A percentile compares a stretch with the other conserved stretches of the same genome.
Conservation (phyloP, 2,888 invertebrate genomes). For the Phorcus lineatus region DNA sequence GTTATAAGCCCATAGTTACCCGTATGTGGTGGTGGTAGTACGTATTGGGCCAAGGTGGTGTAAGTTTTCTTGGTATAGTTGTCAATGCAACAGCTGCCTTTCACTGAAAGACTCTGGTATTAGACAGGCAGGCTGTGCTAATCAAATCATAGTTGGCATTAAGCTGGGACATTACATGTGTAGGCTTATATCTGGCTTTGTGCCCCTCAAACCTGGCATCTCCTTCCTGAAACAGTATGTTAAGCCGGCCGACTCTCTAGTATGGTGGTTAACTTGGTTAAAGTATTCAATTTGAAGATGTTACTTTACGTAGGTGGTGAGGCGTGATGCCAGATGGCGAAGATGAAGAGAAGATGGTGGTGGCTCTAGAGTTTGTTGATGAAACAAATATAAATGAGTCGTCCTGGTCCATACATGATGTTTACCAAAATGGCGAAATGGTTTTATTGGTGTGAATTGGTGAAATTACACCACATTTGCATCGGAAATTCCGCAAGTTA, state of each 20-base stretch:
- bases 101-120: not conserved
- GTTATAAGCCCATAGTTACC: not conserved
- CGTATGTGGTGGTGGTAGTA: not conserved
- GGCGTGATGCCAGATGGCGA: not conserved
- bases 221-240: not conserved
- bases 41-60: not conserved
- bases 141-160: not conserved
- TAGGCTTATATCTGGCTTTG: not conserved
- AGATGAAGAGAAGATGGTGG: not conserved
- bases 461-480: not conserved
- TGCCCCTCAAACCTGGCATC: not conserved
- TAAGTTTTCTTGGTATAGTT: not conserved
- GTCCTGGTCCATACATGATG: not conserved
- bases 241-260: not conserved
- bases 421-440: constrained; percentile 9
- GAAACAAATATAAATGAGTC: not conserved
- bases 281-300: not conserved
- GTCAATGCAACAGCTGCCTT: not conserved
- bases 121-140: not conserved
- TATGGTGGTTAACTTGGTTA: not conserved
- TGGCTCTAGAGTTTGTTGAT: not conserved
- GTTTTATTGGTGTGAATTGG: not conserved
- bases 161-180: not conserved
- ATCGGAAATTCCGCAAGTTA: not conserved
- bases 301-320: not conserved